phyloP scores from a whole-genome alignment of 2,888 invertebrate genomes.

The Dinocampus coccinellae region DNA sequence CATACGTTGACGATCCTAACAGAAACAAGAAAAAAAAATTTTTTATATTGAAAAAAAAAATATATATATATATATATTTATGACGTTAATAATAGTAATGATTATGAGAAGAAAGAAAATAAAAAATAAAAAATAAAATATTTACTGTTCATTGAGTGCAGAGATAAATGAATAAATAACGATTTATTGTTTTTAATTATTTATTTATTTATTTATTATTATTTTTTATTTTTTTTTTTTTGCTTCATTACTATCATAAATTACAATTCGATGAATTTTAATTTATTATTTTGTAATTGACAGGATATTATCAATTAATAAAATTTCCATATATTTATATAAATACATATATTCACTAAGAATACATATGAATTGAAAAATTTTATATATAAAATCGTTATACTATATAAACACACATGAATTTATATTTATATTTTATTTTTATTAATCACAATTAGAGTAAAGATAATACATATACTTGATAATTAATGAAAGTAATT shows the following conservation, averaged over 20 bases:
- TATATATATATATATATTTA: background rate
- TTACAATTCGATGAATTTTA: background rate
- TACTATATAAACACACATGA: too few species aligned
- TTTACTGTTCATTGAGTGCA: slow-evolving; percentile 5
- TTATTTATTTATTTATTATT: too few species aligned
- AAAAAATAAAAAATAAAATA: background rate
- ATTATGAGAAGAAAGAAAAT: background rate
- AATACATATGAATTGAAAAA: too few species aligned
- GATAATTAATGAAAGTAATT: background rate
- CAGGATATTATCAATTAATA: slow-evolving; percentile 1
- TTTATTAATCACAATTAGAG: too few species aligned
- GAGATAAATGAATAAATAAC: background rate
- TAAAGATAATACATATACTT: background rate
- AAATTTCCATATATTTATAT: background rate
- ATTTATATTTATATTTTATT: too few species aligned
- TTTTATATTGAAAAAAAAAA: background rate
- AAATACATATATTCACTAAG: background rate
- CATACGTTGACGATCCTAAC: background rate
- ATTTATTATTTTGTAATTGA: background rate
- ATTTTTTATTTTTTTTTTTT: too few species aligned
- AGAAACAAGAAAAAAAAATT: background rate
- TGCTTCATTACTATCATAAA: too few species aligned
- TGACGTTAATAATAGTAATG: too few species aligned
- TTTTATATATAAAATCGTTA: too few species aligned
- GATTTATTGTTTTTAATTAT: background rate